Base-by-base conservation (phyloP, 2,113 vertebrate species). In the Prinia subflava region DNA sequence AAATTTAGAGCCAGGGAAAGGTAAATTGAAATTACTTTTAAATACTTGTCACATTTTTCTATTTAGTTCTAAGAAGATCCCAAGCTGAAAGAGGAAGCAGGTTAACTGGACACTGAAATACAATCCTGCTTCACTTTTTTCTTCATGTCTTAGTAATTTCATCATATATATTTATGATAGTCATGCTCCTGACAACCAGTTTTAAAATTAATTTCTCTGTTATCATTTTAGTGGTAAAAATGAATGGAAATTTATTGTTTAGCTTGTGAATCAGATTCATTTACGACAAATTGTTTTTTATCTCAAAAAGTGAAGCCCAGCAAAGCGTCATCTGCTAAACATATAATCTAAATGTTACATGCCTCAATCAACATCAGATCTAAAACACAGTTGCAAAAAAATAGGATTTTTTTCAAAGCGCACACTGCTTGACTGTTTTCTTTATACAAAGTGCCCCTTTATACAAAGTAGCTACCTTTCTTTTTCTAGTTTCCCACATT, bases 401-500 rank as follows among this genome's bases (percentile, higher is more conserved):
- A 56, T 25, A 42, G 15, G 10, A 6, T 47, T 46, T 74, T 64
- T 92, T 91, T 67, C 49, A 46, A 73, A 94, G 79, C 55, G 62
- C 50, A 82, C 37, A 96, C 88, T 95, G 76, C 39, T 94, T 81
- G 57, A 83, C 88, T 96, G 83, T 94, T 96, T 96, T 80, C 91
- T 97, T 87, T 88, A 46, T 84, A 87, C 23, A 55, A 81, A 80
- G 74, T 81, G 11, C 89, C 91, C 76, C 70, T n/a, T n/a, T n/a
- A n/a, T n/a, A n/a, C n/a, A n/a, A n/a, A 95, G 91, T 63, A 81
- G 60, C 90, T 92, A 77, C 92, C 28, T 78, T 96, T 95, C 88
- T 83, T 79, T 88, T 96, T 97, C 94, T 88, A 87, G 83, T 97
- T 97, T 97, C 95, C 94, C 87, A 95, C 92, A 90, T 95, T 97